Percentiles rank a stretch among this genome's conserved stretches.
These are phyloP conservation scores for Sitobion miscanthi DNA, from an alignment of 1,140 invertebrate species.

Conservation along the genomic window DNA sequence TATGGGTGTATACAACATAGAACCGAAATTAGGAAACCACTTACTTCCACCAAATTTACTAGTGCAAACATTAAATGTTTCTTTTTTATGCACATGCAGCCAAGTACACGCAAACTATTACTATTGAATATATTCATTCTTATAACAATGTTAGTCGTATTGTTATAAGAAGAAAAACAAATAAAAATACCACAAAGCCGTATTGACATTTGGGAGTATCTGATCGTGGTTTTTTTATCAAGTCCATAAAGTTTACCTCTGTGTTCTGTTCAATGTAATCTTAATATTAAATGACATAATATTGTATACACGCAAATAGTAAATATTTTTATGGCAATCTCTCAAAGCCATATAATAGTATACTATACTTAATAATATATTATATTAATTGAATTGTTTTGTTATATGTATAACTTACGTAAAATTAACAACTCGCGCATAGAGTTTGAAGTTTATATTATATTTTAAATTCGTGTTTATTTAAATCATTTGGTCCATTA, in stretches of 20 bases:
- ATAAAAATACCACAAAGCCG: not conserved
- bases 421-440: not conserved
- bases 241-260: not conserved
- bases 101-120: not conserved
- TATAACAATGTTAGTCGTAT: not conserved
- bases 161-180: not conserved
- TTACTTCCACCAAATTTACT: not conserved
- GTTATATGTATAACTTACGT: not conserved
- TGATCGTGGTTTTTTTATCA: not conserved
- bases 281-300: not conserved
- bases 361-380: not conserved
- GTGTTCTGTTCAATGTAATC: not conserved
- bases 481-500: not conserved
- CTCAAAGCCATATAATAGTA: not conserved
- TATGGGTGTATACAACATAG: not conserved
- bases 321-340: slow-evolving; percentile 11
- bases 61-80: not conserved
- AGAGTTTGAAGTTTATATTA: not conserved
- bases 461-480: not conserved
- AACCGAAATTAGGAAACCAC: not conserved
- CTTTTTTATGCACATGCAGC: not conserved
- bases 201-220: not conserved
- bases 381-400: not conserved
- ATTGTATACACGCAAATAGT: not conserved
- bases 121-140: not conserved